Evolutionary conservation across 2,797 vertebrate species (phyloP), one percentile per base, ranked within the genome.

Genomic region (Epinephelus malabaricus): DNA sequence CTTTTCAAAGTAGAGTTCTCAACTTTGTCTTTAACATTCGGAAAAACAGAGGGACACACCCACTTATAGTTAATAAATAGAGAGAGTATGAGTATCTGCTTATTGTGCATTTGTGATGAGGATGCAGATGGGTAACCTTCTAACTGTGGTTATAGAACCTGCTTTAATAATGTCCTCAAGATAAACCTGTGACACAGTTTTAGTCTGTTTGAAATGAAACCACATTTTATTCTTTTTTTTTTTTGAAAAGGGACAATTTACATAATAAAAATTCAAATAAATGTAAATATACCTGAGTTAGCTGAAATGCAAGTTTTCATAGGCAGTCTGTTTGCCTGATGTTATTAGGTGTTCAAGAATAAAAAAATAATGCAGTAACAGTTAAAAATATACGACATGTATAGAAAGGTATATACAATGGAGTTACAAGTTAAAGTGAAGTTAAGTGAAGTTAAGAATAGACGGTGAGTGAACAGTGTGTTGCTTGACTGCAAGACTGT

Each of bases 401-500:
- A 12, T 43, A 11, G 3, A 43, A 43, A 43, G 40, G 40, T 12
- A 40, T 9, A 40, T 40, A 43, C 40, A 12, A 43, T 43, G 11
- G 11, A 43, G 11, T 43, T 43, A 43, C 40, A 43, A 43, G 40
- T 30, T 30, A 30, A 6, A 30, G 27, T 30, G 27, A 30, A 6
- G 25, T 40, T 40, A 40, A 40, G 8, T 40, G 38, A 40, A 40
- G 40, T 43, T 43, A 43, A 43, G 40, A 68, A 17, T 63, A 76
- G 51, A 21, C 53, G 30, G 14, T 63, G 62, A 49, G 63, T 64
- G 58, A n/a, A 67, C 49, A 64, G 49, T 64, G 79, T 79, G 68
- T 78, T 83, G 64, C 43, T 7, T 30, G 62, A 69, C 50, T 85
- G 58, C 65, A 49, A 79, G 69, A 34, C 23, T 54, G 51, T 60